Evolutionary conservation across 1,140 invertebrate species (phyloP).

Genomic region (Tetragnatha versicolor): DNA sequence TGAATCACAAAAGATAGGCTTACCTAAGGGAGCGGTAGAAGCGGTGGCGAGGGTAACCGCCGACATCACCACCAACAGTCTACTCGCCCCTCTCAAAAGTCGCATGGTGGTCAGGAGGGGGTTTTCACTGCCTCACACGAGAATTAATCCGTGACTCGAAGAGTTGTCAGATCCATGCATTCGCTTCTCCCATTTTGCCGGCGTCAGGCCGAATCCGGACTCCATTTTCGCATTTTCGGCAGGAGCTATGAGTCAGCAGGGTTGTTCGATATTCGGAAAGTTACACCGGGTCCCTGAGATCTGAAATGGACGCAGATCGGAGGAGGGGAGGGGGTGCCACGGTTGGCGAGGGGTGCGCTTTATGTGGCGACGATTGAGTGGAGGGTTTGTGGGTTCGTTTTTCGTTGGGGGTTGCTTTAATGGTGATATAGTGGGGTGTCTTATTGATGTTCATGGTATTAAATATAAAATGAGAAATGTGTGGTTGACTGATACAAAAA

Average conservation of each 20-base stretch:
- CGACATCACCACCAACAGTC: too few relatives aligned
- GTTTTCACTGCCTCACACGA: too few relatives aligned
- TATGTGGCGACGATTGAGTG: too few relatives aligned
- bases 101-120: too few relatives aligned
- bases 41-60: not conserved
- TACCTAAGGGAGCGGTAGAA: slow-evolving; percentile 8
- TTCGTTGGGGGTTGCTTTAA: too few relatives aligned
- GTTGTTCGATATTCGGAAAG: slow-evolving; percentile 35
- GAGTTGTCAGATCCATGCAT: not conserved
- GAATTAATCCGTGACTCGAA: too few relatives aligned
- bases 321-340: not conserved
- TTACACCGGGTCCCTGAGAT: not conserved
- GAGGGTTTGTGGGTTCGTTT: too few relatives aligned
- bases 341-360: slow-evolving; percentile 5
- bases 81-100: too few relatives aligned
- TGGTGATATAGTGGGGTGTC: too few relatives aligned
- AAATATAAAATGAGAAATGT: too few relatives aligned
- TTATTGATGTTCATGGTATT: too few relatives aligned
- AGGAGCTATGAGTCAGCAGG: slow-evolving; percentile 36
- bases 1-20: not conserved
- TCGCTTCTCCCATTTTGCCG: not conserved
- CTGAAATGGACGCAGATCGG: slow-evolving; percentile 8
- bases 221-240: slow-evolving; percentile 5
- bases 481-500: too few relatives aligned
- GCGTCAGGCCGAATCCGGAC: not conserved